Evolutionary conservation across 2,888 invertebrate species (phyloP).

Genomic region (Chloroclystis v-ata): DNA sequence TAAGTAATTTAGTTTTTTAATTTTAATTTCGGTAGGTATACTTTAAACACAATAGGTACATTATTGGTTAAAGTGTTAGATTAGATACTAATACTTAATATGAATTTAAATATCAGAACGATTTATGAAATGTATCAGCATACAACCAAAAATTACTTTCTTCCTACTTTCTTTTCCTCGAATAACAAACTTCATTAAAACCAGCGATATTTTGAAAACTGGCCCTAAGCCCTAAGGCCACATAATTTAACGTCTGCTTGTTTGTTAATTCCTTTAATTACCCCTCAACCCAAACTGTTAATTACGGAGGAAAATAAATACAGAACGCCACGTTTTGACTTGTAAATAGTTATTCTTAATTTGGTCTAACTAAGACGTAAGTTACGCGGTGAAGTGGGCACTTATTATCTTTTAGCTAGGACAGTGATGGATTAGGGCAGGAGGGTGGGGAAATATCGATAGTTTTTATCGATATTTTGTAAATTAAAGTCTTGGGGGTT

Average conservation of each 20-base stretch:
- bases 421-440: conserved; percentile 66
- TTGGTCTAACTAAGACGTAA: conserved; percentile 74
- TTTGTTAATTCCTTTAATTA: conserved; percentile 69
- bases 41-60: too few relatives aligned
- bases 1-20: too few relatives aligned
- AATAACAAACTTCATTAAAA: neutral
- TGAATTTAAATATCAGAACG: too few relatives aligned
- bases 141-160: too few relatives aligned
- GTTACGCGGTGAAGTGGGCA: conserved; percentile 61
- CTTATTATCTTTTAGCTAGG: conserved; percentile 59
- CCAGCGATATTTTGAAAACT: conserved; percentile 27
- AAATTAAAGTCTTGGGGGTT: too few relatives aligned
- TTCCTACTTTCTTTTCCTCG: too few relatives aligned
- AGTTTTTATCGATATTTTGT: neutral
- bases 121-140: too few relatives aligned
- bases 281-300: conserved; percentile 54
- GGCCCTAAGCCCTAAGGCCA: conserved; percentile 40
- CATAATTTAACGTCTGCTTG: conserved; percentile 55
- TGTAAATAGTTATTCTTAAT: conserved; percentile 71
- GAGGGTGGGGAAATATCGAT: conserved; percentile 18
- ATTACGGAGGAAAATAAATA: conserved; percentile 57
- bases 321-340: conserved; percentile 50
- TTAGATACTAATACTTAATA: too few relatives aligned
- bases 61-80: too few relatives aligned
- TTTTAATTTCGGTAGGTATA: too few relatives aligned